Conservation (phyloP, 2,797 vertebrate species). For the Emydoidea blandingii region DNA sequence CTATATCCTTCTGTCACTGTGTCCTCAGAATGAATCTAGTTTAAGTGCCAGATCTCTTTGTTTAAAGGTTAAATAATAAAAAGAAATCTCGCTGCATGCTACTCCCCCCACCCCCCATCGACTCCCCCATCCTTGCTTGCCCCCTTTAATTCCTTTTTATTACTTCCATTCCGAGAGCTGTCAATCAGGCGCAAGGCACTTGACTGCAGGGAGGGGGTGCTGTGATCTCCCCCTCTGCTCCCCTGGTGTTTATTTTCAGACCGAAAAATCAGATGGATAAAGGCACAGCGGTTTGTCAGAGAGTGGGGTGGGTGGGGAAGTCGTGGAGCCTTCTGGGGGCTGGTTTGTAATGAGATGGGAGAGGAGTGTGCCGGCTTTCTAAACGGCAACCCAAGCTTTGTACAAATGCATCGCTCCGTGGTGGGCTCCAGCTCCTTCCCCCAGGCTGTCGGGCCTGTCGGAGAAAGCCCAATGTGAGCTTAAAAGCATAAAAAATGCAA, state of each 20-base stretch:
- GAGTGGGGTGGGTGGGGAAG: background rate
- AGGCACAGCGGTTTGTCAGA: background rate
- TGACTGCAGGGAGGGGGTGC: background rate
- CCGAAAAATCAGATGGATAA: background rate
- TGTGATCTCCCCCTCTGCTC: background rate
- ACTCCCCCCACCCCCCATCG: background rate
- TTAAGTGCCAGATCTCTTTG: conserved; percentile 12
- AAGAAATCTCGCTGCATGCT: background rate
- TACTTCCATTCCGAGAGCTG: conserved; percentile 7
- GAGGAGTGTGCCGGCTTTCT: background rate
- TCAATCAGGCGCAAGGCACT: background rate
- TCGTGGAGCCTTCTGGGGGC: background rate
- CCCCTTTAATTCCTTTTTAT: conserved; percentile 19
- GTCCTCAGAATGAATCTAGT: background rate
- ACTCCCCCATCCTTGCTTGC: background rate
- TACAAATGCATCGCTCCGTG: background rate
- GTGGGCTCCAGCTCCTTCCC: background rate
- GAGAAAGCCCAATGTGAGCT: background rate
- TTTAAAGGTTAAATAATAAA: conserved; percentile 41
- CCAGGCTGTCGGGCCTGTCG: background rate
- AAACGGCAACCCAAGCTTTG: background rate
- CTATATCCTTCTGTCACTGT: background rate
- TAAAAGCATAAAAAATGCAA: background rate
- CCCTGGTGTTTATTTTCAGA: background rate
- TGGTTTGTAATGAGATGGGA: background rate